phyloP scores from a whole-genome alignment of 2,888 invertebrate genomes.

The Caenorhabditis japonica region DNA sequence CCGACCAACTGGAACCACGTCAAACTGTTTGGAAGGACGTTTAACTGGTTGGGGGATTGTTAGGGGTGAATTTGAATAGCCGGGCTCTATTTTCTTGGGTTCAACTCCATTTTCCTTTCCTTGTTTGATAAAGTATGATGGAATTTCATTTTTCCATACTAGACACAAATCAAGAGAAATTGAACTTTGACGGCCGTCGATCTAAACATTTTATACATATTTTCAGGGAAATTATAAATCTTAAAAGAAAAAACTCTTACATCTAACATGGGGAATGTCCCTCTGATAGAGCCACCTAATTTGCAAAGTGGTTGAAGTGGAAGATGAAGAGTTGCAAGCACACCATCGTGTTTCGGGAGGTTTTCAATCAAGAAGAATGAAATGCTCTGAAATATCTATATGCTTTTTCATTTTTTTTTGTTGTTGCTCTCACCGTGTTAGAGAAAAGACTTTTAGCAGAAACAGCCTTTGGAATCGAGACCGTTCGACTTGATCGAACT shows the following conservation, averaged over 20 bases:
- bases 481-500: constrained; percentile 35
- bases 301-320: constrained; percentile 64
- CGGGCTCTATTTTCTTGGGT: constrained; percentile 13
- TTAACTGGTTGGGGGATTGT: constrained; percentile 15
- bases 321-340: constrained; percentile 54
- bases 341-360: constrained; percentile 49
- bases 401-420: no score
- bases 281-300: constrained; percentile 61
- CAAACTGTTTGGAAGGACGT: constrained; percentile 45
- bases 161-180: constrained; percentile 40
- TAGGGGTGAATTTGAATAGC: background rate
- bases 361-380: constrained; percentile 61
- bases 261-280: constrained; percentile 65
- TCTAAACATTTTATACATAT: no score
- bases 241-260: constrained; percentile 5
- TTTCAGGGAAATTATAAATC: background rate
- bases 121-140: constrained; percentile 31
- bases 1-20: constrained; percentile 31
- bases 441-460: constrained; percentile 20
- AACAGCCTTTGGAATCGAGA: constrained; percentile 42
- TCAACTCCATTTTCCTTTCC: background rate
- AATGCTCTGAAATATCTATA: constrained; percentile 66
- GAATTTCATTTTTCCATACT: constrained; percentile 47
- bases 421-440: constrained; percentile 19
- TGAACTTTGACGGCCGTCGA: constrained; percentile 3